These are phyloP conservation scores for Synanthedon vespiformis DNA, from an alignment of 2,888 invertebrate genomes.

Conservation along the genomic window DNA sequence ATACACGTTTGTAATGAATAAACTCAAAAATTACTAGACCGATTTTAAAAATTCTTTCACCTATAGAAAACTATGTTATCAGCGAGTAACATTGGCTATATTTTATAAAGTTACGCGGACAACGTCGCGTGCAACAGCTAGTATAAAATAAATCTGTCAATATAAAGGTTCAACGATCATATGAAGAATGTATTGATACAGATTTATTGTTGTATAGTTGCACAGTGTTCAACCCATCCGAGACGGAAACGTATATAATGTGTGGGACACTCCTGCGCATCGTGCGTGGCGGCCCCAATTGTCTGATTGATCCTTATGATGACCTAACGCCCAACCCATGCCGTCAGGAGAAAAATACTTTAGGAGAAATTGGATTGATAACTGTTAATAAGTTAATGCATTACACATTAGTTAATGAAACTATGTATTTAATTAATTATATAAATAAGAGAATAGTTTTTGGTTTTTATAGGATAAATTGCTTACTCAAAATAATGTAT, in stretches of 20 bases:
- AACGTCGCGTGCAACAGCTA: no score
- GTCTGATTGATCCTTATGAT: constrained; percentile 67
- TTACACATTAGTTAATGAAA: neutral
- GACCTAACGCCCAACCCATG: constrained; percentile 31
- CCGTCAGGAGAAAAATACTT: constrained; percentile 15
- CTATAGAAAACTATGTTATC: no score
- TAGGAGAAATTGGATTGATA: constrained; percentile 18
- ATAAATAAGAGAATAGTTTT: no score
- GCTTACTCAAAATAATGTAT: no score
- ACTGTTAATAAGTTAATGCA: neutral
- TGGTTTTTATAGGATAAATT: no score
- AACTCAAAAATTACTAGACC: no score
- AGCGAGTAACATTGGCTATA: no score
- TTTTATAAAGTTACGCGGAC: no score
- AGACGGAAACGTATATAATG: constrained; percentile 20
- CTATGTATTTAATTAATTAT: neutral
- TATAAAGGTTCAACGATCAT: neutral
- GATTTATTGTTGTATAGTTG: neutral
- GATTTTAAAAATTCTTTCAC: no score
- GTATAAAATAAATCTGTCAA: no score
- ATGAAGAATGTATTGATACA: neutral
- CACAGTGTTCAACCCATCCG: neutral
- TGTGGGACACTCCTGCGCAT: constrained; percentile 54
- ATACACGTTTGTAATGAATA: no score
- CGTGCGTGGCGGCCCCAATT: constrained; percentile 48